These are phyloP conservation scores for Lacanobia oleracea DNA, from an alignment of 2,888 invertebrate genomes.

Conservation along the genomic window DNA sequence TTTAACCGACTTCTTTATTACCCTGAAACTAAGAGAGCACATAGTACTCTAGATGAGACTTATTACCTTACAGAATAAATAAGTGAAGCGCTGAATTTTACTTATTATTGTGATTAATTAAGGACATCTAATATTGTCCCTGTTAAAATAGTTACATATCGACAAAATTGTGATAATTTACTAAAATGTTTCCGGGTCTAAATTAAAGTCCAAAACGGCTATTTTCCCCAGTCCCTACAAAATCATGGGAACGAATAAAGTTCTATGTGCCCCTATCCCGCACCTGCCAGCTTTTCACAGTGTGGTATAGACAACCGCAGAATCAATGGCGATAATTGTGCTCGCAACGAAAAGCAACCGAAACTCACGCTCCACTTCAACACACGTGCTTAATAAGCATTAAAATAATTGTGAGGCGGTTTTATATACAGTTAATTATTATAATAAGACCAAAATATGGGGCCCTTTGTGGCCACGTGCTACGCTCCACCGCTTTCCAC, in stretches of 20 bases:
- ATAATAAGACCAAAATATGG: slow-evolving; percentile 85
- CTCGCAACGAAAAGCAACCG: slow-evolving; percentile 78
- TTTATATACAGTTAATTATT: slow-evolving; percentile 89
- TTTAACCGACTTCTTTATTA: background rate
- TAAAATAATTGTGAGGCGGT: slow-evolving; percentile 86
- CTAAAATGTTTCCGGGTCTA: slow-evolving; percentile 14
- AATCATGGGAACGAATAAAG: slow-evolving; percentile 69
- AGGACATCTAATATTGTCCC: background rate
- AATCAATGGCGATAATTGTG: slow-evolving; percentile 89
- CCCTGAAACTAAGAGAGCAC: background rate
- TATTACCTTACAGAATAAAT: no score
- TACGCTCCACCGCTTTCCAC: slow-evolving; percentile 81
- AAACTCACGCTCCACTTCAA: slow-evolving; percentile 79
- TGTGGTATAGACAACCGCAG: slow-evolving; percentile 78
- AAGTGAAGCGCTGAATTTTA: no score
- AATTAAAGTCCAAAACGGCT: slow-evolving; percentile 32
- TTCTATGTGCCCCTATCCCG: slow-evolving; percentile 45
- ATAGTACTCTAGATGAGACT: background rate
- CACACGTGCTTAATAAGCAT: slow-evolving; percentile 89
- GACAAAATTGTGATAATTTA: background rate
- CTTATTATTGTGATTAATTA: no score
- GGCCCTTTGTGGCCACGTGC: slow-evolving; percentile 79
- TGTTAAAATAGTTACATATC: background rate
- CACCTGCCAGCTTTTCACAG: slow-evolving; percentile 78
- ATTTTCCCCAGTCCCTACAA: slow-evolving; percentile 16